phyloP scores from a whole-genome alignment of 2,888 invertebrate species.

The Gastracanthus pulcherrimus region DNA sequence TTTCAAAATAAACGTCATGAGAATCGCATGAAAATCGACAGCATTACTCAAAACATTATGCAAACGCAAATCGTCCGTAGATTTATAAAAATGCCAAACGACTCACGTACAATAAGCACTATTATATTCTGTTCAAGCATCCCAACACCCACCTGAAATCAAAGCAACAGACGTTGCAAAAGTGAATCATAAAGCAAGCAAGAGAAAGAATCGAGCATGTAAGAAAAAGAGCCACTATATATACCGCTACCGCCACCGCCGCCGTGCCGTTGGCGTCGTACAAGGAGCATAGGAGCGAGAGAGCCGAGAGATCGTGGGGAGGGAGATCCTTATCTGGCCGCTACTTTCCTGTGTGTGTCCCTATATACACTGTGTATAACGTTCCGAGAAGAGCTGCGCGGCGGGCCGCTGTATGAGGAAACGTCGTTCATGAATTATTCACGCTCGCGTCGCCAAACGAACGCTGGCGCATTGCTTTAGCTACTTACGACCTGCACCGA shows the following conservation, averaged over 20 bases:
- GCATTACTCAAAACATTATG: too few relatives aligned
- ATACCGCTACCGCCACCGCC: too few relatives aligned
- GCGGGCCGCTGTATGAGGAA: slow-evolving; percentile 75
- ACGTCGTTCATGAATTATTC: slow-evolving; percentile 75
- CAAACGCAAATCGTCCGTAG: too few relatives aligned
- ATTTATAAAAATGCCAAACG: too few relatives aligned
- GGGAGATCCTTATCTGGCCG: slow-evolving; percentile 44
- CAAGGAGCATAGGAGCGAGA: slow-evolving; percentile 1
- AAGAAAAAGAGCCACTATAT: too few relatives aligned
- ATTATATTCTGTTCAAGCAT: too few relatives aligned
- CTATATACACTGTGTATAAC: slow-evolving; percentile 52
- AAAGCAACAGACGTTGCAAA: background rate
- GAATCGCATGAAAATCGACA: too few relatives aligned
- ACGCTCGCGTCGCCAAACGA: slow-evolving; percentile 73
- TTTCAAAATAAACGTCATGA: too few relatives aligned
- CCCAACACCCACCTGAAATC: too few relatives aligned
- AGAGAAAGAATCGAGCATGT: background rate
- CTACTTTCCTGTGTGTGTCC: slow-evolving; percentile 37
- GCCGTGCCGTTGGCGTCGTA: too few relatives aligned
- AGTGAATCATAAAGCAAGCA: slow-evolving; percentile 25
- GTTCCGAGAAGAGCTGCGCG: slow-evolving; percentile 75
- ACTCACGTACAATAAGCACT: too few relatives aligned
- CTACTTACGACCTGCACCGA: slow-evolving; percentile 38
- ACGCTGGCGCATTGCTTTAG: slow-evolving; percentile 57
- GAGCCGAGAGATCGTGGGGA: slow-evolving; percentile 45